These are phyloP conservation scores for Mola mola DNA, from an alignment of 2,113 vertebrate genomes.

Conservation along the genomic window DNA sequence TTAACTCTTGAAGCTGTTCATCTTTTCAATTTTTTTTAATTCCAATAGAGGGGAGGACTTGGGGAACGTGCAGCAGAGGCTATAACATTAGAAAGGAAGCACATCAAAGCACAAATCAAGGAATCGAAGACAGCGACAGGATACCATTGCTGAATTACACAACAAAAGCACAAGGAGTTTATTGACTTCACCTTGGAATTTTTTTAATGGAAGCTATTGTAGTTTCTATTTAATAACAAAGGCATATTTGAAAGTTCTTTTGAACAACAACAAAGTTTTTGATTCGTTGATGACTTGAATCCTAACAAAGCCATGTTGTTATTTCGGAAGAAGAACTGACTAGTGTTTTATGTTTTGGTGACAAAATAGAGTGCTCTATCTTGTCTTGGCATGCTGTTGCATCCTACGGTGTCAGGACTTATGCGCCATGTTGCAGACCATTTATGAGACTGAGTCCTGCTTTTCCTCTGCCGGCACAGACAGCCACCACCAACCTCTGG, in stretches of 20 bases:
- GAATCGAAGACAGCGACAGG: background rate
- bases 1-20: background rate
- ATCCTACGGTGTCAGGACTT: constrained; percentile 75
- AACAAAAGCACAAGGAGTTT: constrained; percentile 15
- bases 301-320: constrained; percentile 24
- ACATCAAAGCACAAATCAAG: constrained; percentile 1
- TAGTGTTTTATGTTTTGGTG: constrained; percentile 4
- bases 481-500: constrained; percentile 70
- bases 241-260: background rate
- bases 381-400: constrained; percentile 73
- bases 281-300: background rate
- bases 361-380: constrained; percentile 33
- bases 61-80: constrained; percentile 6
- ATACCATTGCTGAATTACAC: constrained; percentile 33
- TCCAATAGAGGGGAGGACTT: constrained; percentile 10
- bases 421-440: constrained; percentile 79
- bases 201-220: constrained; percentile 3
- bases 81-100: constrained; percentile 10
- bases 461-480: constrained; percentile 67
- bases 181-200: constrained; percentile 12
- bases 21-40: background rate
- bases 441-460: constrained; percentile 78
- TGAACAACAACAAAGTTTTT: no score
- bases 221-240: background rate
- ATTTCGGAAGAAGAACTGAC: constrained; percentile 27